Percentiles rank a stretch among this genome's conserved stretches.
Conservation (phyloP, 2,797 vertebrate genomes). For the Cottoperca gobio region DNA sequence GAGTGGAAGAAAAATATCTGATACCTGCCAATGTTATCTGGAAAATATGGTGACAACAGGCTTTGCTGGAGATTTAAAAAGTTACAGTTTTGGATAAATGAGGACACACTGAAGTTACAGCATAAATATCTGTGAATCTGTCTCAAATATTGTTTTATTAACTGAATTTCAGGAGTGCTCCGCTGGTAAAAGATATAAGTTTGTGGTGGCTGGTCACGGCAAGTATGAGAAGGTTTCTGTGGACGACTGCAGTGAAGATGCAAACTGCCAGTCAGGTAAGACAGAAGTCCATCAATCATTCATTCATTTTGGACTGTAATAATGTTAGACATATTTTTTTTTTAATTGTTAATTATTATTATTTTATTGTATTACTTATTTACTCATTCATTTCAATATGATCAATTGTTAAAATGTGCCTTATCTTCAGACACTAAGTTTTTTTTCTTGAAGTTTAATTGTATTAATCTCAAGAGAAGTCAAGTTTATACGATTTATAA, state of each 20-base stretch:
- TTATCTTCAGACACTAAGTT: no score
- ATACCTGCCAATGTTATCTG: not conserved
- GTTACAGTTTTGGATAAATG: not conserved
- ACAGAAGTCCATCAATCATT: not conserved
- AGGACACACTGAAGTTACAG: not conserved
- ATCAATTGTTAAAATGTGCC: not conserved
- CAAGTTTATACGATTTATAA: no score
- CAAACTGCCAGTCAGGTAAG: constrained; percentile 71
- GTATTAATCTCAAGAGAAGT: no score
- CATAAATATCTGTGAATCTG: not conserved
- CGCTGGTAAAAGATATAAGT: constrained; percentile 88
- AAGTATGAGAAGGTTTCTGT: constrained; percentile 93
- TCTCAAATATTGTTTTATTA: not conserved
- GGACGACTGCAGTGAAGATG: constrained; percentile 66
- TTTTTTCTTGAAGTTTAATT: no score
- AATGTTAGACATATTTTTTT: not conserved
- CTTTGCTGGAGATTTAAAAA: not conserved
- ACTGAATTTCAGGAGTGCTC: constrained; percentile 77
- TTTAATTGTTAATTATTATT: not conserved
- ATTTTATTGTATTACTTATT: not conserved
- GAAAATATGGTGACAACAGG: not conserved
- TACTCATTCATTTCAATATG: not conserved
- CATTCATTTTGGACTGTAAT: not conserved
- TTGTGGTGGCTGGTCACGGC: constrained; percentile 91
- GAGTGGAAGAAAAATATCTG: no score